Evolutionary conservation across 2,113 vertebrate genomes (phyloP), one percentile per base, ranked within the genome.

Genomic region (Pelecanoides urinatrix): DNA sequence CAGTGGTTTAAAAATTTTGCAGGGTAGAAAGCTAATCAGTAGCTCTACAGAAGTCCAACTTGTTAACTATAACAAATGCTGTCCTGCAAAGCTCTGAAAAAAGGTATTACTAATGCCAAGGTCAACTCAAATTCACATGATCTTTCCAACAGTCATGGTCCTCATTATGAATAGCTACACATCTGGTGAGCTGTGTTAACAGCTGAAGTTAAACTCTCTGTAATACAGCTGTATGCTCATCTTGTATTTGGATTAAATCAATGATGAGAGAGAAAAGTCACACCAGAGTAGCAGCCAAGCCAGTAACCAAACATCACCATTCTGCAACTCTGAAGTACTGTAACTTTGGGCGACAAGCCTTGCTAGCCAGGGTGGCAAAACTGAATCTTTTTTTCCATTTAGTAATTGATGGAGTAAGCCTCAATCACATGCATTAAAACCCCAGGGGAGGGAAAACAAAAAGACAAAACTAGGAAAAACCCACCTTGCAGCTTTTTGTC

Each of bases 1-100:
- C 11, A 49, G 9, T 5, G 2, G 8, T 52, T 96, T 78, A 78
- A 45, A n/a, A 91, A 2, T 3, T 8, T 0, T 1, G 0, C 6
- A n/a, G 13, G 7, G 20, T 77, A 83, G 17, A 74, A 91, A 81
- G 45, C 8, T 26, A 44, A 53, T 27, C 36, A 45, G 17, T 15
- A 74, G 22, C 22, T 75, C 18, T 65, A 26, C 2, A 25, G 6
- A 72, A 52, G 11, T 23, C 21, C 11, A 81, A 2, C 16, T 72
- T 6, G 2, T 70, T 52, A 67, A 59, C 17, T 55, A 11, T 5
- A 84, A 36, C 11, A 82, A 83, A 82, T n/a, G 22, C 14, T 59
- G 9, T 30, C 23, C 21, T 77, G 29, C 14, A 72, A 40, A 56
- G 8, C 23, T 42, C 59, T 63, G 38, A 2, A 36, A 45, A 65